Evolutionary conservation across 2,113 vertebrate species (phyloP), one percentile per base, ranked within the genome.

Genomic region (Zeus faber): DNA sequence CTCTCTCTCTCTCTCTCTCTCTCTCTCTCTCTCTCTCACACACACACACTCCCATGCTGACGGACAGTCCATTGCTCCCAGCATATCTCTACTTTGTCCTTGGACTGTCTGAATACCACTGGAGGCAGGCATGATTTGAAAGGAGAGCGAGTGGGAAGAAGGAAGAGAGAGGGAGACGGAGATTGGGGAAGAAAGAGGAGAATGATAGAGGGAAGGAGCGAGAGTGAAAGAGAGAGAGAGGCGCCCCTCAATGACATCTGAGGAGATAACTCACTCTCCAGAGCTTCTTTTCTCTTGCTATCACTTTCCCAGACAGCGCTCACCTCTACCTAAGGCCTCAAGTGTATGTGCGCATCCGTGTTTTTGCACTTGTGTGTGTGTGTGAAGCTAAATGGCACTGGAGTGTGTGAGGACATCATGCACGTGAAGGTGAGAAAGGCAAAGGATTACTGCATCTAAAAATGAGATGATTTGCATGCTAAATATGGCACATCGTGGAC

Each of bases 51-150:
- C n/a, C 18, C 23, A 17, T 20, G 2, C 37, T 70, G 78, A 83
- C 51, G 76, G 79, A 85, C 82, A 72, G 80, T 83, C 79, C 77
- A 81, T 77, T 84, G 77, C 80, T 83, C 66, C 69, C 57, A 84
- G 79, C 77, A 58, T 84, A 87, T 86, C 82, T 85, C 77, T 67
- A 80, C 74, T 83, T 84, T 86, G 85, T 86, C 87, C 87, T 89
- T 88, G 84, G 84, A 80, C 81, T 87, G 83, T 84, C 79, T 85
- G 84, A 76, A 84, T 82, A 80, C 72, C 82, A 84, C 84, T 82
- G 76, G 65, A 83, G 85, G 85, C 67, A 33, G 78, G 75, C 75
- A 77, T 75, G 82, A 86, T 85, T 82, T 83, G 77, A 84, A n/a
- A n/a, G n/a, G 74, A 74, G 76, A 78, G 79, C 75, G 74, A 85